Evolutionary conservation across 1,140 invertebrate genomes (phyloP), one percentile per base, ranked within the genome.

Genomic region (Drosophila neocordata): DNA sequence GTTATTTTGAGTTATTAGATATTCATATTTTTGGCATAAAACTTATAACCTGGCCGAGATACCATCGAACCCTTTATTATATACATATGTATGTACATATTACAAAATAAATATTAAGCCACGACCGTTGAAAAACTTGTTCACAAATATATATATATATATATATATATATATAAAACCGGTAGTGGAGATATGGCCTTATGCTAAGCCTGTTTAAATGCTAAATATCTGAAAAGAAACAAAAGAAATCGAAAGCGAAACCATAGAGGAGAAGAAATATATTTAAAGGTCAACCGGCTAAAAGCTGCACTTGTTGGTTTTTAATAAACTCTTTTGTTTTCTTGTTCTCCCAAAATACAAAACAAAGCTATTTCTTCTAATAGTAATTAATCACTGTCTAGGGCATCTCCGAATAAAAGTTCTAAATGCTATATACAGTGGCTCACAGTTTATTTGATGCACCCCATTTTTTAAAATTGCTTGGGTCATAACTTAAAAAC

Each of bases 271-370:
- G 76, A 69, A 56, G 44, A 71, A 89, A 89, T 83, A 62, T 60
- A 79, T 88, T 89, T 83, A 69, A 88, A 89, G 84, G 84, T 72
- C 73, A 77, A 75, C 77, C 52, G 70, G 81, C 64, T 79, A 65
- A 53, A 73, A 55, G 35, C 37, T 38, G 61, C 22, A 69, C 53
- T 70, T 8, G 22, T 27, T 44, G 9, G 8, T 44, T 41, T n/a
- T n/a, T 5, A 12, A n/a, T 11, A n/a, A 41, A 31, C 4, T 20
- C 6, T 8, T 15, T 24, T 18, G 4, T n/a, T 61, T 61, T 12
- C 12, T 18, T 11, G 18, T 35, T 18, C 11, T 24, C 22, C 22
- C 4, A 2, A 24, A 2, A 24, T 4, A 24, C 4, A 24, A 2
- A 2, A 24, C 22, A 24, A 24, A 24, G 22, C 22, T 9, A 15